Evolutionary conservation across 2,888 invertebrate genomes (phyloP).

Genomic region (Agriotes lineatus): DNA sequence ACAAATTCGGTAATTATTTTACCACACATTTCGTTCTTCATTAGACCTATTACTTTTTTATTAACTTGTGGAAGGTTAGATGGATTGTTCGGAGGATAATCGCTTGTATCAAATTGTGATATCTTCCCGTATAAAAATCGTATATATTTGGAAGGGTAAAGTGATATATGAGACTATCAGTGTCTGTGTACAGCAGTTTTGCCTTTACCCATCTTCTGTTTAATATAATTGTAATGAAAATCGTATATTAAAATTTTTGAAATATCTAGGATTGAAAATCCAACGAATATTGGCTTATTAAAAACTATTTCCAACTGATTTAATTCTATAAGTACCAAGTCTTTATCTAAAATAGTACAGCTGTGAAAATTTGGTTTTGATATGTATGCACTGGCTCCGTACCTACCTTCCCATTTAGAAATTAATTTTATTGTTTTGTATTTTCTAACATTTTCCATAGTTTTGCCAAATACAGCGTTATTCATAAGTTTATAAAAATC

Average conservation of each 20-base stretch:
- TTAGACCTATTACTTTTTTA: conserved; percentile 53
- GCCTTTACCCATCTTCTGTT: conserved; percentile 24
- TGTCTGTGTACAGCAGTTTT: conserved; percentile 51
- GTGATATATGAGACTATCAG: conserved; percentile 37
- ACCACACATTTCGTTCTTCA: conserved; percentile 55
- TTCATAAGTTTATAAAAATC: no score
- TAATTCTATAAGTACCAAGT: conserved; percentile 43
- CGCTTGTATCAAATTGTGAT: conserved; percentile 52
- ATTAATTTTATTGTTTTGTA: conserved; percentile 59
- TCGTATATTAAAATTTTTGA: conserved; percentile 48
- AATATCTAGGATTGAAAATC: conserved; percentile 48
- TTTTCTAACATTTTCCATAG: no score
- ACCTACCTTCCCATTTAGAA: conserved; percentile 44
- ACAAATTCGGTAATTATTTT: conserved; percentile 50
- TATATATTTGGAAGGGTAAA: conserved; percentile 29
- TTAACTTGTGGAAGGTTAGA: no score
- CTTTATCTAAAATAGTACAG: conserved; percentile 33
- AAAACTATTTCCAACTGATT: conserved; percentile 39
- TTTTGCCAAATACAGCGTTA: no score
- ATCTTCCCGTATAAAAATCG: conserved; percentile 29
- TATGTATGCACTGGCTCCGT: conserved; percentile 42
- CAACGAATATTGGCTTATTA: conserved; percentile 50
- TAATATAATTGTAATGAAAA: conserved; percentile 48
- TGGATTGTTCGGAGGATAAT: no score
- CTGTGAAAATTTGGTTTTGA: conserved; percentile 39